Evolutionary conservation across 2,113 vertebrate species (phyloP).

Genomic region (Polypterus bichir): DNA sequence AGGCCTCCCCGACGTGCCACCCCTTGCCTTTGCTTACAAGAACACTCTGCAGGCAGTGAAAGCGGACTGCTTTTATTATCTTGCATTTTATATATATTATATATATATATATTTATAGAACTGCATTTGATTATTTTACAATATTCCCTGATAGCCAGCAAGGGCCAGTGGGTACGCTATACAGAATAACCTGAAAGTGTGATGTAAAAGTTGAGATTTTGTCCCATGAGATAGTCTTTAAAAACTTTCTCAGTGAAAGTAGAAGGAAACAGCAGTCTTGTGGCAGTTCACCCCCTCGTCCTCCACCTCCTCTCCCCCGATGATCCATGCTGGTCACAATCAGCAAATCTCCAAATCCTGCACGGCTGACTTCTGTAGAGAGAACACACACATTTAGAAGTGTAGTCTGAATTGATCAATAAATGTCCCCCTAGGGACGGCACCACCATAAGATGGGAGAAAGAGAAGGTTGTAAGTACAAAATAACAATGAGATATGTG

Average conservation of each 20-base stretch:
- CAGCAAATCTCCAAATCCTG: constrained; percentile 63
- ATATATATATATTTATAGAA: too few relatives aligned
- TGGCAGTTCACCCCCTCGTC: constrained; percentile 60
- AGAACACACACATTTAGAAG: constrained; percentile 25
- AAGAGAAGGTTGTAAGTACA: too few relatives aligned
- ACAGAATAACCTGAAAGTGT: constrained; percentile 71
- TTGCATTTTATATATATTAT: constrained; percentile 10
- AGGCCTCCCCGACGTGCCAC: too few relatives aligned
- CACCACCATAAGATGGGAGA: too few relatives aligned
- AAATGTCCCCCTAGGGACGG: too few relatives aligned
- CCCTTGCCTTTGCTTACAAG: constrained; percentile 17
- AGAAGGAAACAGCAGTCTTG: constrained; percentile 63
- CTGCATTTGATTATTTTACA: constrained; percentile 70
- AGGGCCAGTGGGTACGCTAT: constrained; percentile 74
- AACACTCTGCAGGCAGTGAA: constrained; percentile 51
- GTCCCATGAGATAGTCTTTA: constrained; percentile 69
- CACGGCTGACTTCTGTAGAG: constrained; percentile 66
- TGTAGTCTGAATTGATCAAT: neutral
- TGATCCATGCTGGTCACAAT: constrained; percentile 85
- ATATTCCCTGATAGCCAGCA: constrained; percentile 80
- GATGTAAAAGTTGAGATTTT: constrained; percentile 52
- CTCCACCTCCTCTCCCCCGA: constrained; percentile 47
- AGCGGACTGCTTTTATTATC: constrained; percentile 64
- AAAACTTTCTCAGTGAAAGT: constrained; percentile 73
- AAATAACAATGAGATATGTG: too few relatives aligned